Evolutionary conservation across 2,797 vertebrate species (phyloP), one percentile per base, ranked within the genome.

Genomic region (Gymnoscopelus braueri): DNA sequence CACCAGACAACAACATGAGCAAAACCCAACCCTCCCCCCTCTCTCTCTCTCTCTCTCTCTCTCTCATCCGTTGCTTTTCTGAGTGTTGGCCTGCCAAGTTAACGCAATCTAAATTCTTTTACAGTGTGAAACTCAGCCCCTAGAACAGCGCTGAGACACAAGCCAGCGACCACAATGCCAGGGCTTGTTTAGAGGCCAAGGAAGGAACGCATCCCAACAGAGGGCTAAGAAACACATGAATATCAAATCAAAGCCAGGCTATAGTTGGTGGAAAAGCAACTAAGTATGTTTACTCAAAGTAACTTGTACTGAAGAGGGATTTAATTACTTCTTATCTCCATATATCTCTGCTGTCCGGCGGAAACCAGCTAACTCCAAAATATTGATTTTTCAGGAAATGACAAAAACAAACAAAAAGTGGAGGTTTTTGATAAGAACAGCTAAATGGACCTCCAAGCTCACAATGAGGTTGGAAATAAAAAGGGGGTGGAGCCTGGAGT

Each of bases 121-220:
- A 26, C 56, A 60, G 70, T 70, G 54, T 67, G 66, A 78, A 67
- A 67, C 59, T 51, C 24, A 61, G 68, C 82, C 73, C 68, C 39
- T 14, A 69, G 61, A 72, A 65, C 57, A 10, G 74, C 12, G 4
- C 54, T 13, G 44, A 73, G 77, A 81, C 58, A 62, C 74, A 78
- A 78, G 75, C 72, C 81, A 85, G 69, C 78, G 75, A 83, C 82
- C 81, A 60, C 84, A 87, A 71, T 60, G 65, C 39, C 75, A 78
- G 19, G 72, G 60, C 74, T 65, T 74, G 71, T 78, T 82, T 73
- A 69, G 61, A 83, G 65, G 77, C 76, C 83, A 72, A 67, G 65
- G 62, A 39, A 29, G 26, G 32, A 39, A 39, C 7, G 5, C 39
- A 44, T 44, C 39, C 39, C 39, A 44, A 58, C 23, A 32, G 49